phyloP scores from a whole-genome alignment of 92 coral and sea anemone genomes.

The Epizoanthus illoricatus region DNA sequence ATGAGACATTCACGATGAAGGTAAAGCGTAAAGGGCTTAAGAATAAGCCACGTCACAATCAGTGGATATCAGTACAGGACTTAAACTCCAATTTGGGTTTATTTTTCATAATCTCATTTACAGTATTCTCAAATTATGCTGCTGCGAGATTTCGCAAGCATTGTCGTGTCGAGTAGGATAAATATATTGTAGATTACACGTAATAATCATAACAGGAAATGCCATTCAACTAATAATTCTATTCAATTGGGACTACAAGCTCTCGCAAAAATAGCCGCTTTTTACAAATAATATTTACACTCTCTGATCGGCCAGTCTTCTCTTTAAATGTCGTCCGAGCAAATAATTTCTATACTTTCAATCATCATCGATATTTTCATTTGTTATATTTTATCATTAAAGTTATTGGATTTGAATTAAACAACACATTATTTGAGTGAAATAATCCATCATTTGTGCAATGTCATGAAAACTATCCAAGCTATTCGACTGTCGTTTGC shows the following conservation, averaged over 20 bases:
- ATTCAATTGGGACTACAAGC: constrained; percentile 49
- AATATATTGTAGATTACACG: neutral
- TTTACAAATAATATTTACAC: constrained; percentile 59
- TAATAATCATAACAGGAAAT: constrained; percentile 30
- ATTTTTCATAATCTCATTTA: constrained; percentile 37
- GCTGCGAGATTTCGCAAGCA: constrained; percentile 29
- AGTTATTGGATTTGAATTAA: constrained; percentile 45
- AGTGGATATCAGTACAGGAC: neutral
- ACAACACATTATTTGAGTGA: constrained; percentile 19
- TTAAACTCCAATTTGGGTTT: constrained; percentile 24
- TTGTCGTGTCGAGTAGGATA: constrained; percentile 31
- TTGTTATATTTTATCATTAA: constrained; percentile 40
- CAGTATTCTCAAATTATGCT: constrained; percentile 14
- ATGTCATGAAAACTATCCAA: neutral
- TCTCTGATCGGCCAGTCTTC: constrained; percentile 42
- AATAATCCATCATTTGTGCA: constrained; percentile 3
- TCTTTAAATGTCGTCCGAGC: constrained; percentile 33
- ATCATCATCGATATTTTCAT: constrained; percentile 47
- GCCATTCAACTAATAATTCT: constrained; percentile 11
- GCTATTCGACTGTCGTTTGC: neutral
- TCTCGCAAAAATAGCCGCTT: constrained; percentile 40
- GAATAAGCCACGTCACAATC: constrained; percentile 19
- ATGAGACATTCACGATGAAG: constrained; percentile 12
- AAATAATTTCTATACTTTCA: constrained; percentile 45
- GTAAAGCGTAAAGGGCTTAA: neutral